Base-by-base conservation (phyloP, 2,113 vertebrate genomes). In the Tupaia chinensis region DNA sequence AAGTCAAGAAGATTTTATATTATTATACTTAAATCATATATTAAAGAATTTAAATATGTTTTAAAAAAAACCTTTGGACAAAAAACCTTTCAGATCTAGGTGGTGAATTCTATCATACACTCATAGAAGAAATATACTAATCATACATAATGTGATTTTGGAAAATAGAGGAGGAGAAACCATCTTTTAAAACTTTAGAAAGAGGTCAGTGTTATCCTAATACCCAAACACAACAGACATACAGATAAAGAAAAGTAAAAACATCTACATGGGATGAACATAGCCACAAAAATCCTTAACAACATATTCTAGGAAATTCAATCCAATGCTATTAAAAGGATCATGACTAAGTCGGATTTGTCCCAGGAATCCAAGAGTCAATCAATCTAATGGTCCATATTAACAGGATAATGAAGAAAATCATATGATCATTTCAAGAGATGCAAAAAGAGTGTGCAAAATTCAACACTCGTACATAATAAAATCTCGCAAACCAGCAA, bases 381-480 rank as follows among this genome's bases (percentile, higher is more conserved):
- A 23, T 94, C 68, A 63, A 1, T 65, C 15, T 89, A 77, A 93
- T 77, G 80, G 58, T 87, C n/a, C 14, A 10, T 54, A 77, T 74
- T 77, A 73, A 93, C 2, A 84, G 13, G 29, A 80, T 32, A 86
- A 79, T 93, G 23, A 63, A 85, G 76, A 91, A 97, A 80, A 68
- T 4, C 6, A 72, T 27, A 82, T 0, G 10, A 58, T 70, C 9
- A 74, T 77, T 69, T 78, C 25, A 79, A 80, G 6, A 91, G 56
- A 80, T 72, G 32, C 72, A 54, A 81, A 89, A 93, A 83, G 54
- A 70, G 61, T 81, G 92, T 79, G 54, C 56, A 27, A 92, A 96
- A 91, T 93, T 91, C 78, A 78, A 69, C n/a, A 79, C 1, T 14
- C 34, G 32, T 1, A 27, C 16, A 27, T 65, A 82, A 90, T 61